Evolutionary conservation across 23 tunicate species (phyloP), one percentile per base, ranked within the genome.

Genomic region (Trididemnum miniatum): DNA sequence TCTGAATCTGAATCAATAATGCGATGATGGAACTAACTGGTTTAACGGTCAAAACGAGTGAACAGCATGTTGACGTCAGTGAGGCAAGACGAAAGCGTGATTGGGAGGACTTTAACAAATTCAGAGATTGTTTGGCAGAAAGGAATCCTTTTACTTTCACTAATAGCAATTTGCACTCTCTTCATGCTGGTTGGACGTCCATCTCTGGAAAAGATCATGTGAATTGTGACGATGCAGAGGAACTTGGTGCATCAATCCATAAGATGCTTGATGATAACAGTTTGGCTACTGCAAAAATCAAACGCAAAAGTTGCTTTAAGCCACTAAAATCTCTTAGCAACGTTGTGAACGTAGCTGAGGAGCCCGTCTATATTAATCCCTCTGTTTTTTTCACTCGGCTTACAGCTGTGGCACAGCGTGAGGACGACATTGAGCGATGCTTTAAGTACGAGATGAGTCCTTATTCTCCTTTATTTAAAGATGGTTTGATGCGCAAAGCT

Each of bases 401-500:
- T 35, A 27, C 22, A 32, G 76, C 40, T 3, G 76, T 71, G 20
- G 40, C 40, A 71, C 22, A 71, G 38, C 25, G 76, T 5, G 40
- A 71, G 22, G 40, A 71, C 36, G 38, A 71, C 22, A 71, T 71
- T 4, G 76, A 32, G 40, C 12, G 29, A 7, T 71, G 5, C 38
- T 71, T 71, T 22, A 18, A 4, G n/a, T 71, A 29, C 38, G 76
- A 71, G 38, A 12, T 71, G 22, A 32, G 30, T 12, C 76, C 36
- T 12, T 31, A 71, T 20, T 37, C 76, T 5, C 25, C 29, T 12
- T 37, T 71, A 27, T 71, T 71, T 37, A 44, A 44, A 44, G 31
- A 63, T 23, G 71, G 31, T 25, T 62, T 71, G 76, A 32, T 71
- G 40, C 36, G 76, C 22, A 71, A 71, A 34, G 40, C 76, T 29